phyloP scores from a whole-genome alignment of 2,888 invertebrate species.

The Lithophane semibrunnea region DNA sequence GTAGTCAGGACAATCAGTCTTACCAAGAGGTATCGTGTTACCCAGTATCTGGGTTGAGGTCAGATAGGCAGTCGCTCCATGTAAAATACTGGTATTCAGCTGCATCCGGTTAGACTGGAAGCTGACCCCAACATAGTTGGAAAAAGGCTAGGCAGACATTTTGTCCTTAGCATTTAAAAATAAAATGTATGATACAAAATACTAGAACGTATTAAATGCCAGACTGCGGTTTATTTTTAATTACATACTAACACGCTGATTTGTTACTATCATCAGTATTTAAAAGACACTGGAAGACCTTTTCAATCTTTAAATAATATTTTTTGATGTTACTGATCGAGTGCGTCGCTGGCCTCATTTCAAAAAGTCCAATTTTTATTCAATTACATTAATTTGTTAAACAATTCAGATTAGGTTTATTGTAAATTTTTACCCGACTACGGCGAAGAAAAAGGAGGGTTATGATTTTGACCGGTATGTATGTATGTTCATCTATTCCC shows the following conservation, averaged over 20 bases:
- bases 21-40: background rate
- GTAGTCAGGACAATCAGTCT: background rate
- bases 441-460: too few species aligned
- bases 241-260: background rate
- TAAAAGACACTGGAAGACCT: slow-evolving; percentile 32
- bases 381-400: slow-evolving; percentile 1
- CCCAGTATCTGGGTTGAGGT: background rate
- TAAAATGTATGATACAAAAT: slow-evolving; percentile 9
- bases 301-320: slow-evolving; percentile 16
- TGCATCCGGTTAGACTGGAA: background rate
- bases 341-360: background rate
- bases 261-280: slow-evolving; percentile 1
- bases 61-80: background rate
- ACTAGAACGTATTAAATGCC: slow-evolving; percentile 16
- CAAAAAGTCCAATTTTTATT: background rate
- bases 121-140: background rate
- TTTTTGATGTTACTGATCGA: background rate
- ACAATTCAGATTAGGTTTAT: slow-evolving; percentile 3
- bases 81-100: background rate
- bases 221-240: background rate
- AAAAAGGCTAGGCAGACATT: too few species aligned
- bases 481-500: too few species aligned
- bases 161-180: slow-evolving; percentile 45
- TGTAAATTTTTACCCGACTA: background rate
- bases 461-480: too few species aligned